These are phyloP conservation scores for Pseudorectes ferrugineus DNA, from an alignment of 2,113 vertebrate species.

Conservation along the genomic window DNA sequence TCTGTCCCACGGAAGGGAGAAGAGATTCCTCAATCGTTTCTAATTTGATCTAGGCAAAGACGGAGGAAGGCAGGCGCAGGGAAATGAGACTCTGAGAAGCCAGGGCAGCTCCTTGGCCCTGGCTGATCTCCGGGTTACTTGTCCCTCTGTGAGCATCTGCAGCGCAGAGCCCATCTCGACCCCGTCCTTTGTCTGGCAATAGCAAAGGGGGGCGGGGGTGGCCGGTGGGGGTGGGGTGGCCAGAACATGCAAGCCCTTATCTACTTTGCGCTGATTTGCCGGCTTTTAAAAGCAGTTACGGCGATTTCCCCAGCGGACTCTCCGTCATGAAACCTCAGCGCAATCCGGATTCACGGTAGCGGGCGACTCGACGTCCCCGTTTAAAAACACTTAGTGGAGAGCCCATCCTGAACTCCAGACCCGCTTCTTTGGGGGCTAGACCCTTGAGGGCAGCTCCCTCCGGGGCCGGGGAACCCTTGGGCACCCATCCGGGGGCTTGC, in stretches of 20 bases:
- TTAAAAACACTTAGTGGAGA: not conserved
- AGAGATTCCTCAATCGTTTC: not conserved
- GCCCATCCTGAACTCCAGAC: not conserved
- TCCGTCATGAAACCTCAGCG: not conserved
- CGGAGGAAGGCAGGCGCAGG: not conserved
- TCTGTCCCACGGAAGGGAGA: not conserved
- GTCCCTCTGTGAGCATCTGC: constrained; percentile 15
- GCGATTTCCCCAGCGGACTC: not conserved
- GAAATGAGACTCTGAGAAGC: not conserved
- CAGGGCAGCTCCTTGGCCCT: not conserved
- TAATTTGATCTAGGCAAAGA: not conserved
- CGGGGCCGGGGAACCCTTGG: too few species aligned
- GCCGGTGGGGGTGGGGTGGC: not conserved
- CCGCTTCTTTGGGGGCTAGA: not conserved
- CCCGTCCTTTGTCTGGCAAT: not conserved
- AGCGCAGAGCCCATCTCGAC: not conserved
- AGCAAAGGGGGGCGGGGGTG: not conserved
- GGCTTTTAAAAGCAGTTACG: not conserved
- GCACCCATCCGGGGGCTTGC: fast-evolving
- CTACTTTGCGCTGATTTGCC: not conserved
- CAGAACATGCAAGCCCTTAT: not conserved
- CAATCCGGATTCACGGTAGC: not conserved
- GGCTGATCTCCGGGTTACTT: not conserved
- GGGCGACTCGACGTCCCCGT: not conserved
- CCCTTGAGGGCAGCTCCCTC: not conserved